Evolutionary conservation across 2,113 vertebrate species (phyloP).

Genomic region (Phalacrocorax carbo): DNA sequence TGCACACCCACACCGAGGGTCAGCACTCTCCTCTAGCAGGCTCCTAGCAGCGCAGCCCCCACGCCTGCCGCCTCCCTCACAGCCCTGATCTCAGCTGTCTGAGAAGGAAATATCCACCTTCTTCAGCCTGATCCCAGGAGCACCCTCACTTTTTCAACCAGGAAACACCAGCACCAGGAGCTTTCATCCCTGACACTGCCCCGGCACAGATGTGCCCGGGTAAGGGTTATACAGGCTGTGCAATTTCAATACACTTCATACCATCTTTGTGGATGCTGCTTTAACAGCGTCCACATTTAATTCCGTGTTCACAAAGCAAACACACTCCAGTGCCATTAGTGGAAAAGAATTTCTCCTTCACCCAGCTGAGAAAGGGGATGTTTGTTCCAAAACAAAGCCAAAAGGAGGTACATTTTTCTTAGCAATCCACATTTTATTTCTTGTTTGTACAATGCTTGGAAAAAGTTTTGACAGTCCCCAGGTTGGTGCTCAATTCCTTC

Average conservation of each 20-base stretch:
- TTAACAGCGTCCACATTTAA: not conserved
- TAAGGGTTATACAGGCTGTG: not conserved
- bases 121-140: not conserved
- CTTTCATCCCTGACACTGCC: not conserved
- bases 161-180: not conserved
- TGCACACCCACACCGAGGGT: not conserved
- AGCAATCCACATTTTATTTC: not conserved
- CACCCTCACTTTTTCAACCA: not conserved
- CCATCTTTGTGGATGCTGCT: too few species aligned
- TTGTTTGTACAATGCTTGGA: not conserved
- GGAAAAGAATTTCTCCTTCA: not conserved
- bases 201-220: not conserved
- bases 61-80: not conserved
- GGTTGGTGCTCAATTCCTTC: not conserved
- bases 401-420: not conserved
- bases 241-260: not conserved
- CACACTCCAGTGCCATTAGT: fast-evolving
- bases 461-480: not conserved
- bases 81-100: not conserved
- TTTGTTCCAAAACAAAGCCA: not conserved
- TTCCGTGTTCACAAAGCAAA: not conserved
- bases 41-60: not conserved
- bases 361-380: not conserved
- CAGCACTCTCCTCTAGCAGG: not conserved
- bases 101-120: not conserved